These are phyloP conservation scores for Amphiura filiformis DNA, from an alignment of 35 echinoderm and acorn worm species.

Conservation along the genomic window DNA sequence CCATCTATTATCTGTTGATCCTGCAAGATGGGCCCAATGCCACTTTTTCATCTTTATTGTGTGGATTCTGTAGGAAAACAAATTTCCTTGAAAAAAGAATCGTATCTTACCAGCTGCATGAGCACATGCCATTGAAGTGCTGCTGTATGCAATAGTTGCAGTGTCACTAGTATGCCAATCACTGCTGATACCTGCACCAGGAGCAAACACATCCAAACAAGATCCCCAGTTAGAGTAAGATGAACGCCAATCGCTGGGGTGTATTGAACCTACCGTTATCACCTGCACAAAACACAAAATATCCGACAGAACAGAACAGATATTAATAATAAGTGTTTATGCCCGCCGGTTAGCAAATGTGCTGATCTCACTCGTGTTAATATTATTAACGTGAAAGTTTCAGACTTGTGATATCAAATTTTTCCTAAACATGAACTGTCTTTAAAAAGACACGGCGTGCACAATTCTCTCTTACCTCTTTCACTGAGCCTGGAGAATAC, in stretches of 20 bases:
- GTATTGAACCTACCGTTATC: not conserved
- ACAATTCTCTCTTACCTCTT: not conserved
- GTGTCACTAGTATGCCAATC: not conserved
- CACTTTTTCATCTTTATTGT: too few species aligned
- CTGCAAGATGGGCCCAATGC: too few species aligned
- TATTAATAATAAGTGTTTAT: too few species aligned
- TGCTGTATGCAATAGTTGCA: not conserved
- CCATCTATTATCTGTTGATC: too few species aligned
- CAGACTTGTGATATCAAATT: not conserved
- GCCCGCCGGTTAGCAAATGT: too few species aligned
- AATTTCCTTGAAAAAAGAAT: too few species aligned
- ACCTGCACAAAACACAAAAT: not conserved
- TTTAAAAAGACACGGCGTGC: not conserved
- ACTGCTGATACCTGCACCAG: not conserved
- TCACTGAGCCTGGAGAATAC: not conserved
- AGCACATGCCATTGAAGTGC: not conserved
- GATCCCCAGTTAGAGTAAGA: not conserved
- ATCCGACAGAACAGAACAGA: not conserved
- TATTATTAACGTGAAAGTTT: not conserved
- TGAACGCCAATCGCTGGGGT: not conserved
- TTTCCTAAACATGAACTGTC: not conserved
- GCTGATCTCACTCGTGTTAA: not conserved
- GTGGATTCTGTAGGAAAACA: too few species aligned
- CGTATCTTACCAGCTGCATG: not conserved
- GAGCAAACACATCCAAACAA: not conserved